These are phyloP conservation scores for Habroteleia sp. DNA, from an alignment of 2,888 invertebrate species.

Conservation along the genomic window DNA sequence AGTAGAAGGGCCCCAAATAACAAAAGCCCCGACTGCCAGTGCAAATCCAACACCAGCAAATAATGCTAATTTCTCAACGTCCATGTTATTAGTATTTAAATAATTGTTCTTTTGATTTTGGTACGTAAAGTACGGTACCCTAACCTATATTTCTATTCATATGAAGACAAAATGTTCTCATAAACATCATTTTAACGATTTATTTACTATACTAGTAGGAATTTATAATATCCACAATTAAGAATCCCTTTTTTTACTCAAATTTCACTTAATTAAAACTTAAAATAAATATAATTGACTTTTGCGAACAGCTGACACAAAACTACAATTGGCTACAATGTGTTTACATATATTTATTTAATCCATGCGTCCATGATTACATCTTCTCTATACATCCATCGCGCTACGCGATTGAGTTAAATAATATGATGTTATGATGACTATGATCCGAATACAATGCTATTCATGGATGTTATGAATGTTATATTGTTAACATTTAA, in stretches of 20 bases:
- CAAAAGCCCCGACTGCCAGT: constrained; percentile 91
- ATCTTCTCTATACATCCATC: not conserved
- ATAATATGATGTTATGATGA: too few species aligned
- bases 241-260: constrained; percentile 2
- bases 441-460: too few species aligned
- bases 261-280: constrained; percentile 23
- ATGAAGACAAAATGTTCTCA: constrained; percentile 1
- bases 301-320: constrained; percentile 37
- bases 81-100: constrained; percentile 82
- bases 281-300: constrained; percentile 36
- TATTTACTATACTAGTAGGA: not conserved
- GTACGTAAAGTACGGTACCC: constrained; percentile 4
- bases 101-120: not conserved
- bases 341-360: constrained; percentile 35
- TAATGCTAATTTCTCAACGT: constrained; percentile 88
- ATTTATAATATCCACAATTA: constrained; percentile 8
- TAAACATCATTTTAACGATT: constrained; percentile 14
- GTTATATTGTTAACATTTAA: too few species aligned
- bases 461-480: too few species aligned
- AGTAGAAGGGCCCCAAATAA: constrained; percentile 89
- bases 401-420: too few species aligned
- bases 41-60: constrained; percentile 91
- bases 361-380: too few species aligned
- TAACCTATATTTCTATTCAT: constrained; percentile 41
- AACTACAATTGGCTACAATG: too few species aligned